Evolutionary conservation across 2,113 vertebrate species (phyloP), one percentile per base, ranked within the genome.

Genomic region (Macheiramphus alcinus): DNA sequence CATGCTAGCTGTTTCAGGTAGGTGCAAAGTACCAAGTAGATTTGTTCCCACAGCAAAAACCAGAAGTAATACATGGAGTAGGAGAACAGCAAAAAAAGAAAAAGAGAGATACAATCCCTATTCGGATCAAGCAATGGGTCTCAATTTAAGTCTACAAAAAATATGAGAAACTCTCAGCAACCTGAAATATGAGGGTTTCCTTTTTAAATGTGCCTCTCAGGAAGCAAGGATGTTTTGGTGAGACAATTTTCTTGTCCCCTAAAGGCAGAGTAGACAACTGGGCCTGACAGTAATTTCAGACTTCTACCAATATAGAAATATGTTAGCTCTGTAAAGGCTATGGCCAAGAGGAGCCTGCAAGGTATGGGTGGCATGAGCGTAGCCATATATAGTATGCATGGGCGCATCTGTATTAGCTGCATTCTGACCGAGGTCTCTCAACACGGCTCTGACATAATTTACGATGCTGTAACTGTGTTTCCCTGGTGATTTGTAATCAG

Each of bases 361-460:
- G 36, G 40, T 47, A 74, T 2, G 58, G 38, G 34, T 3, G 11
- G 56, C 0, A 1, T 2, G 10, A 67, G 43, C 1, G 2, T 7
- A 86, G 48, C 55, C 47, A 11, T 47, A 43, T 59, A 36, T 42
- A 78, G 45, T 7, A 36, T 5, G 26, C 3, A 26, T 11, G 19
- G 42, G 10, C 1, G 2, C 59, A 58, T 40, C 63, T 84, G 40
- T 61, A 16, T 13, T 67, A 73, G 45, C 42, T 81, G 48, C 15
- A 18, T 32, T 63, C 62, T 66, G 32, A 27, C 21, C 2, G 4
- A 82, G 73, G 34, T 45, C 16, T 78, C 73, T 59, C 55, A 89
- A 74, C 29, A 56, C 0, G 2, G 21, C 48, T 76, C 34, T 56
- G 72, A 66, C 17, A 29, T 36, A 61, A 80, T 90, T 83, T 70